These are phyloP conservation scores for Melipona bicolor DNA, from an alignment of 2,888 invertebrate species.

Conservation along the genomic window DNA sequence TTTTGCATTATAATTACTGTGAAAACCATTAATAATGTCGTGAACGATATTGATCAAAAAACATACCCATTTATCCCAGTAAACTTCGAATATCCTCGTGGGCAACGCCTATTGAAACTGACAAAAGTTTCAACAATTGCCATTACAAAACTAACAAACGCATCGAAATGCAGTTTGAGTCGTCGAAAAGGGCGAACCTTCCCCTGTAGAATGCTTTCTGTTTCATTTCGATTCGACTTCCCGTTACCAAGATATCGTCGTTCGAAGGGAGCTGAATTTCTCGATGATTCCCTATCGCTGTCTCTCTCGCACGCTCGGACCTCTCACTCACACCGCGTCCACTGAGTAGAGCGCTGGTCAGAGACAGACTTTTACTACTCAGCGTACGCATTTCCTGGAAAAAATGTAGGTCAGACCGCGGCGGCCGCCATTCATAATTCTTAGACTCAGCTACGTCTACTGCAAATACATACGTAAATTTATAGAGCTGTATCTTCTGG, in stretches of 20 bases:
- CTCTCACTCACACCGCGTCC: not conserved
- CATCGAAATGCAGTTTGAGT: accelerated
- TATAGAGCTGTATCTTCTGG: not conserved
- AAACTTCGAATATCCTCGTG: not conserved
- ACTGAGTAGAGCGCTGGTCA: not conserved
- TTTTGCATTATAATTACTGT: not conserved
- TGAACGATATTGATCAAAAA: not conserved
- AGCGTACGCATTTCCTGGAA: not conserved
- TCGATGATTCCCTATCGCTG: not conserved
- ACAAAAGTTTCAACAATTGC: not conserved
- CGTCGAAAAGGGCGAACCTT: not conserved
- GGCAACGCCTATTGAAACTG: not conserved
- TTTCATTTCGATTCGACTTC: not conserved
- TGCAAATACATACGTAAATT: too few species aligned
- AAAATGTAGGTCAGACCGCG: not conserved
- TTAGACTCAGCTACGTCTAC: not conserved
- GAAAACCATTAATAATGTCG: not conserved
- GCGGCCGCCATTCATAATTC: not conserved
- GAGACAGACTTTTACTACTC: not conserved
- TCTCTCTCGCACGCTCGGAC: not conserved
- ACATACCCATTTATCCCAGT: not conserved
- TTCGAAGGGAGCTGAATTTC: not conserved
- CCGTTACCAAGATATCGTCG: not conserved
- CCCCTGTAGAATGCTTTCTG: not conserved
- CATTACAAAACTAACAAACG: not conserved